A percentile compares a stretch with the other conserved stretches of the same genome.
These are phyloP conservation scores for Meriones psammophilus DNA, from an alignment of 2,797 vertebrate genomes.

Conservation along the genomic window DNA sequence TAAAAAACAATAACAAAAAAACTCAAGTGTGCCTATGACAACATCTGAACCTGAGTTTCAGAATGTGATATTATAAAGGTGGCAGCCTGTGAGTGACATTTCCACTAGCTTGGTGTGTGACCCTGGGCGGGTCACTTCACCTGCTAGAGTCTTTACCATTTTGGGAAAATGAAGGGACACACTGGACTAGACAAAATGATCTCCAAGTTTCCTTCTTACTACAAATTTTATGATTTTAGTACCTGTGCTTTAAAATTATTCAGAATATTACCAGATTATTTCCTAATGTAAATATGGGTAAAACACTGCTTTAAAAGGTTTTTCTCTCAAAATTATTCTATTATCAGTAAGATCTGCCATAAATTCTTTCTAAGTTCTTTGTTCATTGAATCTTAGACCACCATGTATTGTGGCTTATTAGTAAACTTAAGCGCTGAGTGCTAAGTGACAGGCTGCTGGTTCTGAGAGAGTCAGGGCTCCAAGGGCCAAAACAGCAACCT, in stretches of 20 bases:
- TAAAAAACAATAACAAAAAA: not conserved
- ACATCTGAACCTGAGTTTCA: constrained; percentile 11
- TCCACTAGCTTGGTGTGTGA: not conserved
- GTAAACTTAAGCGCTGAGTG: constrained; percentile 32
- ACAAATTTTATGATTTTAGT: constrained; percentile 66
- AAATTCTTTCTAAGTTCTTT: constrained; percentile 50
- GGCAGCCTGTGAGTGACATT: not conserved
- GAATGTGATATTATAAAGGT: constrained; percentile 9
- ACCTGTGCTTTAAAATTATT: constrained; percentile 57
- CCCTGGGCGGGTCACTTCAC: not conserved
- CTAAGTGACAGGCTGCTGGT: constrained; percentile 47
- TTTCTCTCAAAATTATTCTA: constrained; percentile 12
- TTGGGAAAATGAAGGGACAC: constrained; percentile 2
- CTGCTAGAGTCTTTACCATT: not conserved
- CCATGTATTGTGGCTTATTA: constrained; percentile 10
- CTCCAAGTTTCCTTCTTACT: constrained; percentile 49
- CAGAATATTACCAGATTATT: constrained; percentile 67
- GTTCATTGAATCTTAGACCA: constrained; percentile 64
- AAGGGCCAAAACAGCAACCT: constrained; percentile 55
- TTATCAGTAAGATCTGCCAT: constrained; percentile 58
- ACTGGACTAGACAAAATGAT: constrained; percentile 55
- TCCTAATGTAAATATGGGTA: constrained; percentile 65
- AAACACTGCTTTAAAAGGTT: constrained; percentile 65
- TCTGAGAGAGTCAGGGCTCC: constrained; percentile 59
- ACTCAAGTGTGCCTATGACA: constrained; percentile 60